Evolutionary conservation across 92 coral and sea anemone species (phyloP), one percentile per base, ranked within the genome.

Genomic region (Paragorgia papillata): DNA sequence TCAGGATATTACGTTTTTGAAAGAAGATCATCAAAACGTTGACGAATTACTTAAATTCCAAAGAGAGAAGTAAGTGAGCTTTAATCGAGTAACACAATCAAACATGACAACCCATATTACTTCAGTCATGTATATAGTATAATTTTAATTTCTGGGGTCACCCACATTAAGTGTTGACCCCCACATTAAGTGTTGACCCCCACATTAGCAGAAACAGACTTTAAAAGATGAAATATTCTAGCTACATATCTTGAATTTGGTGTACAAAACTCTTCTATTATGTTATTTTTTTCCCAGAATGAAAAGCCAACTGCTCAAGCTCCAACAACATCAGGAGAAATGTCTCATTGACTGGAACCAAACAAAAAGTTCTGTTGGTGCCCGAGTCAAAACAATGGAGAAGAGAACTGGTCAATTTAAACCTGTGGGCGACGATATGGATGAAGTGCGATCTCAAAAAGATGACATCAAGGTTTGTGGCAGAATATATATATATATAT

Each of bases 281-380:
- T 10, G 43, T 37, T 37, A 37, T 15, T 46, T 7, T 37, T 37
- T 2, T 46, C 7, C n/a, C 15, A 46, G 78, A 28, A 71, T 71
- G 78, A 71, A 71, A 71, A 71, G 78, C 37, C 78, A 71, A 28
- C 78, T 71, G 15, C 26, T 71, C 20, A 71, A 32, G 39, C 63
- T 71, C 0, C 78, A 71, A 21, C 78, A 71, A 51, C 78, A 71
- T 34, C 78, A 71, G 43, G 78, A 71, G 64, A 71, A 71, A 21
- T 71, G 78, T 71, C 64, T 71, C 30, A 71, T 71, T 55, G 78
- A 71, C 37, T 71, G 78, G 78, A 71, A 71, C 50, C 41, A 54
- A 25, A 8, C 64, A 30, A 71, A 54, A 26, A 71, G 50, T 32
- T 34, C 78, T 20, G 51, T 71, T 33, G 64, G 54, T 54, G 43